Evolutionary conservation across 2,888 invertebrate species (phyloP), one percentile per base, ranked within the genome.

Genomic region (Gasteruption jaculator): DNA sequence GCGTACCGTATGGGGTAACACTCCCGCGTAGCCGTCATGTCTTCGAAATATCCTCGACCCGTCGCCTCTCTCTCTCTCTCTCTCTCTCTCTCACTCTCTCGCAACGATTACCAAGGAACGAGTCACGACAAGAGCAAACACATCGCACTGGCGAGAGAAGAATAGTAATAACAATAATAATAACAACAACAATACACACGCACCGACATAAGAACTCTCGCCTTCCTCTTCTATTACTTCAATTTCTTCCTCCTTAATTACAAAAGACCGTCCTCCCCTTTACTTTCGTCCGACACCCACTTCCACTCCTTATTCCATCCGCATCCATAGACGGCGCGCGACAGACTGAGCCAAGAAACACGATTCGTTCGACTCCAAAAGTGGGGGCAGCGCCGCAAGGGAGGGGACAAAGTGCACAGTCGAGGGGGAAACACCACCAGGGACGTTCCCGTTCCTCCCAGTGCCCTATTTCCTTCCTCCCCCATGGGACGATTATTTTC

Each of bases 1-100:
- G 58, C 63, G 58, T 65, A 66, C 65, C 65, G 65, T 66, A 63
- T 63, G 59, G 65, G 62, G 58, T 65, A 65, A 60, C 61, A 63
- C 57, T 65, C 65, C 62, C 61, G 63, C 59, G 65, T 64, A 50
- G 65, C 65, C 55, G 64, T 62, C 65, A 65, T 65, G 53, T 55
- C 55, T 56, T 48, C 49, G 16, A 20, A 21, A 32, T 41, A 36
- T 32, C 31, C 15, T 16, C 30, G n/a, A n/a, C 12, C 12, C 34
- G 26, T 25, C 20, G 31, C 12, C 6, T 10, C 10, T 29, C 6
- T 29, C 12, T 29, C 10, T 29, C 6, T 29, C 6, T 11, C 29
- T 11, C 6, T 29, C 11, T n/a, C n/a, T n/a, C n/a, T n/a, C n/a
- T n/a, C n/a, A n/a, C n/a, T n/a, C n/a, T n/a, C n/a, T n/a, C n/a